Evolutionary conservation across 2,888 invertebrate species (phyloP).

Genomic region (Calameuta filiformis): DNA sequence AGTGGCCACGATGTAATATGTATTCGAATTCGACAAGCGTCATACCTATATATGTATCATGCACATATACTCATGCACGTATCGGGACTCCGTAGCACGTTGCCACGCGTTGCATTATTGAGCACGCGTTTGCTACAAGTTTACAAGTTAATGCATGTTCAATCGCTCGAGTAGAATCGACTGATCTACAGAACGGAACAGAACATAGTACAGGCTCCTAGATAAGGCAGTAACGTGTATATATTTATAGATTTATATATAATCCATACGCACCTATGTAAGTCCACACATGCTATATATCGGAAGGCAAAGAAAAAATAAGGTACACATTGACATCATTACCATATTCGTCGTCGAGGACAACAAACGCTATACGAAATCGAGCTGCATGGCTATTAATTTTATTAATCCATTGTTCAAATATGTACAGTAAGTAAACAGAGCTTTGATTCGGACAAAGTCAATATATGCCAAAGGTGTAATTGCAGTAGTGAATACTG

Average conservation of each 20-base stretch:
- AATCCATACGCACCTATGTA: neutral
- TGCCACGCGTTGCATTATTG: neutral
- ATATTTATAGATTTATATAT: neutral
- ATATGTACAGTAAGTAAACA: slow-evolving; percentile 22
- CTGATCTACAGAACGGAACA: slow-evolving; percentile 43
- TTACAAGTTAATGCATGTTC: slow-evolving; percentile 26
- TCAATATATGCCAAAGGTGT: slow-evolving; percentile 1
- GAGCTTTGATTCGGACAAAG: slow-evolving; percentile 24
- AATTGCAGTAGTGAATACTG: neutral
- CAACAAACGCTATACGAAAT: neutral
- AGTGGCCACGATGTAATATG: neutral
- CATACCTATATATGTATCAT: neutral
- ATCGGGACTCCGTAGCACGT: neutral
- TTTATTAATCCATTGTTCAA: slow-evolving; percentile 19
- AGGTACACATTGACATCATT: neutral
- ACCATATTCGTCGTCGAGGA: neutral
- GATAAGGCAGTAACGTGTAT: neutral
- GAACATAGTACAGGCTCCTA: slow-evolving; percentile 29
- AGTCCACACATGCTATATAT: neutral
- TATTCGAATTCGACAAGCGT: neutral
- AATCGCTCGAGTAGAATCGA: slow-evolving; percentile 46
- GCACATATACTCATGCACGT: neutral
- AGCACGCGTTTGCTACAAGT: slow-evolving; percentile 11
- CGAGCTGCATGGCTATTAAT: slow-evolving; percentile 16
- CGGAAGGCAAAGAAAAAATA: neutral